Evolutionary conservation across 2,888 invertebrate species (phyloP).

Genomic region (Elgonia sp.): DNA sequence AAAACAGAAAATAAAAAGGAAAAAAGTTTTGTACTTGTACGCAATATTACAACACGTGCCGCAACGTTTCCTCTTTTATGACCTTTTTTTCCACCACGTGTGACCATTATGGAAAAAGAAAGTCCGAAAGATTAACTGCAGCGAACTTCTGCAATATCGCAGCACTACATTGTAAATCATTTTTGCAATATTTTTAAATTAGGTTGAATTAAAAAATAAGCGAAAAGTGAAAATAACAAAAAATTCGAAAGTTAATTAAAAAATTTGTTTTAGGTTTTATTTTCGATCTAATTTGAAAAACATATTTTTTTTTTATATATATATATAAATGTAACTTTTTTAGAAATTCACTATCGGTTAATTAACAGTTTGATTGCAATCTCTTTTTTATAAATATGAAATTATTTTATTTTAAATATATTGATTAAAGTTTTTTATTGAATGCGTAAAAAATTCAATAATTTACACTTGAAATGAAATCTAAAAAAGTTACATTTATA

Average conservation of each 20-base stretch:
- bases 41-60: constrained; percentile 46
- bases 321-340: too few species aligned
- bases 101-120: constrained; percentile 61
- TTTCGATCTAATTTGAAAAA: too few species aligned
- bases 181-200: constrained; percentile 33
- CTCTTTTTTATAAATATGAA: not conserved
- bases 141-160: constrained; percentile 59
- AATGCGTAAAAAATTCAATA: not conserved
- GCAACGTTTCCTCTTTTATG: constrained; percentile 55
- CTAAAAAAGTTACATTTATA: too few species aligned
- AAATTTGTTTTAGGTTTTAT: not conserved
- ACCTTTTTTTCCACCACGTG: constrained; percentile 56
- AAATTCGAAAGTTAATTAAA: not conserved
- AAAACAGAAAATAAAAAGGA: constrained; percentile 13
- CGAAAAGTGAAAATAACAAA: not conserved
- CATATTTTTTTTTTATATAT: too few species aligned
- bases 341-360: too few species aligned
- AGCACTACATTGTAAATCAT: constrained; percentile 54
- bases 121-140: constrained; percentile 64
- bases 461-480: not conserved
- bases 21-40: constrained; percentile 19
- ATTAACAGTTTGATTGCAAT: not conserved
- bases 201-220: constrained; percentile 32
- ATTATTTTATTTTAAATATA: not conserved
- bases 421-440: not conserved